Conservation (phyloP, 1,140 invertebrate genomes). For the Trachymyrmex cornetzi region DNA sequence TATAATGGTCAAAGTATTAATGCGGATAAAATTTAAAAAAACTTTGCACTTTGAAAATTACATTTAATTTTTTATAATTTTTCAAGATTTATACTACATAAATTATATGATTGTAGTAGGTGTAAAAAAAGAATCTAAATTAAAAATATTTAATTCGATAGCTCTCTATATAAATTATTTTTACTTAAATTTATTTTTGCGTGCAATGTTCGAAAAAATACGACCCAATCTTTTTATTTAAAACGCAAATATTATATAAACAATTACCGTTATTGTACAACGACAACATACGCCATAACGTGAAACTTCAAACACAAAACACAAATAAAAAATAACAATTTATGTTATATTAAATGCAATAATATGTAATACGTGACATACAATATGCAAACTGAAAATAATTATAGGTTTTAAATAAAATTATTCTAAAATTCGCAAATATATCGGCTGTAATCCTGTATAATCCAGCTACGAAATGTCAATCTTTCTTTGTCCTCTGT, state of each 20-base stretch:
- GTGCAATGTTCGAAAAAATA: neutral
- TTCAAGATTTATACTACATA: neutral
- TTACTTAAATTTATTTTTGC: neutral
- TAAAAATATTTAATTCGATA: neutral
- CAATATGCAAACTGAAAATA: neutral
- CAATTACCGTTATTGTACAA: neutral
- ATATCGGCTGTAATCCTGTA: neutral
- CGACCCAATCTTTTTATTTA: neutral
- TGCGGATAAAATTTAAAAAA: neutral
- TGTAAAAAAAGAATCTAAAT: neutral
- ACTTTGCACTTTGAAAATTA: neutral
- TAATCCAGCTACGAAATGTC: conserved; percentile 17
- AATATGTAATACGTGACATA: neutral
- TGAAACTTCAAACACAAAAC: neutral
- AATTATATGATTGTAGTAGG: neutral
- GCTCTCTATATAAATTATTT: neutral
- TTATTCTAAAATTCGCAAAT: neutral
- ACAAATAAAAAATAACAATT: conserved; percentile 18
- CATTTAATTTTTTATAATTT: neutral
- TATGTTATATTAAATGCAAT: conserved; percentile 12
- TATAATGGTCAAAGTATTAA: neutral
- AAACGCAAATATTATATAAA: neutral
- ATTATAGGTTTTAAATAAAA: conserved; percentile 1
- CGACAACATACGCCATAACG: neutral
- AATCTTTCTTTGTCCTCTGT: conserved; percentile 29